phyloP scores from a whole-genome alignment of 2,888 invertebrate species.

The Amitus sp. region DNA sequence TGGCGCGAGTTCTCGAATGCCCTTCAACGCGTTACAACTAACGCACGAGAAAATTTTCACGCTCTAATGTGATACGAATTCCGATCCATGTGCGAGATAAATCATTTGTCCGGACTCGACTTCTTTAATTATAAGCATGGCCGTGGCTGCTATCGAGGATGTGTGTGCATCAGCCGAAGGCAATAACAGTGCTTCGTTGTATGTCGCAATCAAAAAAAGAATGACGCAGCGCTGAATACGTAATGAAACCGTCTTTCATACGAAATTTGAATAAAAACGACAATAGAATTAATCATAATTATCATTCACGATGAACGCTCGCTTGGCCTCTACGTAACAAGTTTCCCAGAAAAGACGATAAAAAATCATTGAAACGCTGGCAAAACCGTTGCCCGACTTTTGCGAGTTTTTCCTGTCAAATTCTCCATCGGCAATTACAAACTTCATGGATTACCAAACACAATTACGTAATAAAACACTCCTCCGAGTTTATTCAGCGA shows the following conservation, averaged over 20 bases:
- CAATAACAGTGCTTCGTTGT: constrained; percentile 40
- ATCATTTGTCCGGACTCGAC: constrained; percentile 57
- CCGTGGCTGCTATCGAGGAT: constrained; percentile 54
- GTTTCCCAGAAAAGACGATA: not conserved
- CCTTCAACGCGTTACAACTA: not conserved
- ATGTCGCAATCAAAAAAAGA: constrained; percentile 33
- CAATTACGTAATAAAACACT: not conserved
- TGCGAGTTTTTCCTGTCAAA: no score
- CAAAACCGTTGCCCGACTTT: no score
- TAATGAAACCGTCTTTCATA: constrained; percentile 28
- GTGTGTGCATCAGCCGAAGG: constrained; percentile 51
- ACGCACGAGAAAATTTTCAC: constrained; percentile 22
- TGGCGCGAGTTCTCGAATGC: no score
- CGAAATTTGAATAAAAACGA: constrained; percentile 9
- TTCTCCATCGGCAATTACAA: no score
- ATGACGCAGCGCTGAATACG: constrained; percentile 24
- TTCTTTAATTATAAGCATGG: constrained; percentile 62
- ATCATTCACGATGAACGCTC: no score
- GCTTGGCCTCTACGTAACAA: not conserved
- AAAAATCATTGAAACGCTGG: no score
- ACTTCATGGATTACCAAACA: no score
- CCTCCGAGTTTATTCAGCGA: not conserved
- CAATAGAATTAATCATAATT: not conserved
- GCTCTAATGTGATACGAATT: constrained; percentile 40
- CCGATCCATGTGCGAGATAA: constrained; percentile 55